Evolutionary conservation across 2,113 vertebrate species (phyloP), one percentile per base, ranked within the genome.

Genomic region (Rhinoderma darwinii): DNA sequence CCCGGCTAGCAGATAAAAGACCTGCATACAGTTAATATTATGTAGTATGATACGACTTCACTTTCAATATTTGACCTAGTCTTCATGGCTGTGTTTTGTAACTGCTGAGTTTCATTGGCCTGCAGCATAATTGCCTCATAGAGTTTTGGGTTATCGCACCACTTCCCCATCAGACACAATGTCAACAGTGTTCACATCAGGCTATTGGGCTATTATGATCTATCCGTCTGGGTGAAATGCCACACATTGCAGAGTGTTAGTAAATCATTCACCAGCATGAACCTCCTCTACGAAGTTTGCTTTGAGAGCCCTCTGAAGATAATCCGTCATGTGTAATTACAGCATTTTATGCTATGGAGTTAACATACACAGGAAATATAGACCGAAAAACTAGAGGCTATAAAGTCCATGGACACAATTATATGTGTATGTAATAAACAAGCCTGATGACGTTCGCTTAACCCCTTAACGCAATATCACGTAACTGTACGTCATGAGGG

Each of bases 101-200:
- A 87, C 88, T 39, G 66, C 86, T 81, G 59, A 89, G 81, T 85
- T 27, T 66, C 22, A n/a, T 66, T 81, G 59, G 77, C 37, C 50
- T 89, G 56, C 86, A 20, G 73, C 10, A 35, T 80, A 12, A 50
- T 79, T 88, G 84, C 86, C 63, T 88, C 86, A 90, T 73, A 17
- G 11, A 50, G 0, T 77, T 70, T 89, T 89, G 90, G 77, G 89
- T 92, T 92, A 92, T 89, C 91, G 90, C 83, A 88, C 88, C 88
- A 88, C 90, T 90, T 92, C 91, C 89, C 32, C 50, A 44, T 91
- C 89, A 88, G 89, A 90, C 90, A 90, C 89, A 91, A 90, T 93
- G 93, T 93, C 91, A 93, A 93, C 91, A 93, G 89, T 87, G 89
- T 89, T 92, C 88, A 90, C 91, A 91, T 93, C 91, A 92, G 87